phyloP scores from a whole-genome alignment of 2,888 invertebrate genomes.

The Pedicia rivosa region DNA sequence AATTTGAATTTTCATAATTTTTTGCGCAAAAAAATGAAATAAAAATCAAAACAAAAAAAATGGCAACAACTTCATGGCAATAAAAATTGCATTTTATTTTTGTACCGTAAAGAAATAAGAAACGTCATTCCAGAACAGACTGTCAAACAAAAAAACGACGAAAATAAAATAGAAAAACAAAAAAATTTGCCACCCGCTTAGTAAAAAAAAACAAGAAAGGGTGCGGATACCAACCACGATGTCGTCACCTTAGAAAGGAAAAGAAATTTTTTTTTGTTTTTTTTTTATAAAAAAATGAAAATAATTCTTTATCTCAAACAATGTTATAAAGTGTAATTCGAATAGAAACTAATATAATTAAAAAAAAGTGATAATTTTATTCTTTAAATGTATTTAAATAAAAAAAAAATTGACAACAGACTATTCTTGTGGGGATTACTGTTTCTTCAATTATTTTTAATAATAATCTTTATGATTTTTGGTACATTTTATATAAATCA shows the following conservation, averaged over 20 bases:
- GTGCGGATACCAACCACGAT: background rate
- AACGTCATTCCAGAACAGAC: too few relatives aligned
- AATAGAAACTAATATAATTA: too few relatives aligned
- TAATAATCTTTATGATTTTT: constrained; percentile 11
- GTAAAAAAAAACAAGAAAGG: background rate
- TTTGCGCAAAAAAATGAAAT: background rate
- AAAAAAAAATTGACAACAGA: constrained; percentile 12
- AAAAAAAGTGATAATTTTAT: background rate
- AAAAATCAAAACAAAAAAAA: background rate
- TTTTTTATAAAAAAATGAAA: background rate
- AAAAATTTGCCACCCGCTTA: background rate
- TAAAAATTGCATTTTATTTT: too few relatives aligned
- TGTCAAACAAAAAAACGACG: too few relatives aligned
- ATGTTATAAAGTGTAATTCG: background rate
- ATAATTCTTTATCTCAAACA: background rate
- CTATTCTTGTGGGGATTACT: constrained; percentile 24
- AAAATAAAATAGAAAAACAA: background rate
- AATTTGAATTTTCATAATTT: background rate
- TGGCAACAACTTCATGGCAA: too few relatives aligned
- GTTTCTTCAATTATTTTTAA: constrained; percentile 23
- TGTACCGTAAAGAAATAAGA: too few relatives aligned
- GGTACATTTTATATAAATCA: too few relatives aligned
- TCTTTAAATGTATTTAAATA: constrained; percentile 6
- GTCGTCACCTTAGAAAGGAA: background rate
- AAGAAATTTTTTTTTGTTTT: background rate